Evolutionary conservation across 2,888 invertebrate genomes (phyloP).

Genomic region (Ormyrus nitidulus): DNA sequence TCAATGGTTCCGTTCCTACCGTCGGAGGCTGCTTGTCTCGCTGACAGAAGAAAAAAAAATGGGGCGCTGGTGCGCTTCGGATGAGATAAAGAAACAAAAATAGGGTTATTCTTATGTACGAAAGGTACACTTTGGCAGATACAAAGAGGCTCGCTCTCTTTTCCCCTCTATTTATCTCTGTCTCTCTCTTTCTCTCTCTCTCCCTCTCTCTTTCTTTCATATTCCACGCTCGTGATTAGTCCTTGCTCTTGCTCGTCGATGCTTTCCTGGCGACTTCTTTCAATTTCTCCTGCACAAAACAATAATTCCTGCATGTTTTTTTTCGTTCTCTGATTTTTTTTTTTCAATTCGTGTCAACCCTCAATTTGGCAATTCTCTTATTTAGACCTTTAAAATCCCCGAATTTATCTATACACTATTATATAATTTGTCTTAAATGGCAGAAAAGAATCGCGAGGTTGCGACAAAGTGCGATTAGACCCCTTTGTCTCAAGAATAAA

Average conservation of each 20-base stretch:
- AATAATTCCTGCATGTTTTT: slow-evolving; percentile 45
- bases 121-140: slow-evolving; percentile 58
- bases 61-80: not conserved
- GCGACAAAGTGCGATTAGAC: slow-evolving; percentile 31
- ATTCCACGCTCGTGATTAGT: slow-evolving; percentile 52
- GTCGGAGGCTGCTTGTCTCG: slow-evolving; percentile 5
- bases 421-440: slow-evolving; percentile 33
- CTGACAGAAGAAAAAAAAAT: slow-evolving; percentile 18
- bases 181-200: slow-evolving; percentile 58
- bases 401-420: slow-evolving; percentile 20
- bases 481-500: slow-evolving; percentile 17
- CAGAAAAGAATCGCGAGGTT: slow-evolving; percentile 46
- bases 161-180: slow-evolving; percentile 57
- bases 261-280: slow-evolving; percentile 66
- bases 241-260: slow-evolving; percentile 61
- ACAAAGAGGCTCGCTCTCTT: slow-evolving; percentile 63
- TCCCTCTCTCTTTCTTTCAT: slow-evolving; percentile 59
- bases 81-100: slow-evolving; percentile 39
- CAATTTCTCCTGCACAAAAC: slow-evolving; percentile 70
- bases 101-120: slow-evolving; percentile 35
- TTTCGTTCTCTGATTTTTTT: not conserved
- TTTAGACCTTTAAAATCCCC: slow-evolving; percentile 10
- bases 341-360: not conserved
- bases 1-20: slow-evolving; percentile 1
- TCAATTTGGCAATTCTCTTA: slow-evolving; percentile 30